Base-by-base conservation (phyloP, 2,888 invertebrate genomes). In the Barypeithes pellucidus region DNA sequence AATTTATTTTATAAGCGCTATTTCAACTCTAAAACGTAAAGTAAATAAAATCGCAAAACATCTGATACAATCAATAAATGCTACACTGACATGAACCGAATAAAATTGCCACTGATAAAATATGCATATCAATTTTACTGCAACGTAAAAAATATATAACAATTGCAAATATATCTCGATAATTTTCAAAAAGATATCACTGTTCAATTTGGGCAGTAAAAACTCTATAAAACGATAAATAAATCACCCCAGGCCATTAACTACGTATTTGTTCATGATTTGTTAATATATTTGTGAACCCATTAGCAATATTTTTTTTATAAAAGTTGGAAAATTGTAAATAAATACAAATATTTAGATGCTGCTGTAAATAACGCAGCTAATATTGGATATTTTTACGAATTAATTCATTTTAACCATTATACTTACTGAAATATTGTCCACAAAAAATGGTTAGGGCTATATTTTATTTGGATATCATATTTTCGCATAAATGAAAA, bases 121-220 rank as follows among this genome's bases (percentile, higher is more conserved):
- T 47, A 47, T 47, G 20, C 2, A 47, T 20, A 47, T 47, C 20
- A 47, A 12, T 47, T 47, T 47, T 47, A 20, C 47, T 47, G 47
- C 47, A 47, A 47, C 47, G 8, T 45, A 18, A 47, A 47, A 47
- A 47, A 47, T 47, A 47, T 47, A 47, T 47, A 20, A 47, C 20
- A 47, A 47, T 47, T 20, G 9, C 14, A 45, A 47, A 20, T 20
- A 20, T 9, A 18, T 47, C 5, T 20, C 11, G 47, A 11, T 47
- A 20, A 47, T 47, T 47, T 20, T 9, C 20, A 20, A 20, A 47
- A 47, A 18, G 20, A 11, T 47, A 47, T 47, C 47, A 47, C 20
- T 20, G 47, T 47, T 47, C 20, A 47, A 47, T 47, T 20, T 20
- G 20, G 4, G 3, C 20, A 11, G 11, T 47, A 20, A 47, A 47